Conservation (phyloP, 2,113 vertebrate species). For the Heterochromis multidens region DNA sequence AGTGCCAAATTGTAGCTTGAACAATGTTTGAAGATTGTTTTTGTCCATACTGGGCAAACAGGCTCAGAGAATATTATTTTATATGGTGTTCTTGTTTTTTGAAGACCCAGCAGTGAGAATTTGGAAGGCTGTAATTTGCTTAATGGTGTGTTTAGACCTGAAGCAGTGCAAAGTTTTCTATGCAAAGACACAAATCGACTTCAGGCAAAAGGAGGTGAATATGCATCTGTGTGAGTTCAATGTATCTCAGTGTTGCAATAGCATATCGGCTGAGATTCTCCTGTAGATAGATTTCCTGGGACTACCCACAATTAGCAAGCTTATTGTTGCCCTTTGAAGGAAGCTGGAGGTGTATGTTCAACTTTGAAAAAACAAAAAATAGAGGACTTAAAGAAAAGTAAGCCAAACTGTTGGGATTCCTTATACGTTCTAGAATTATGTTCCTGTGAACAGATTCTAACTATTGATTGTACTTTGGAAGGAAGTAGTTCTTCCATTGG, state of each 20-base stretch:
- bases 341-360: not conserved
- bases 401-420: not conserved
- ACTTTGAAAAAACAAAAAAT: not conserved
- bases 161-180: not conserved
- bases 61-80: not conserved
- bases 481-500: not conserved
- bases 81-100: not conserved
- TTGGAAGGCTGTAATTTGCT: not conserved
- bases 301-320: not conserved
- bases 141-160: not conserved
- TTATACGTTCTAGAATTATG: not conserved
- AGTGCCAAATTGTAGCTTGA: not conserved
- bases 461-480: not conserved
- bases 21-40: not conserved
- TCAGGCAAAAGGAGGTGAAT: not conserved
- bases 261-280: not conserved
- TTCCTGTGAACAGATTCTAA: accelerated
- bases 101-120: not conserved
- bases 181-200: not conserved
- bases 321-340: not conserved
- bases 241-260: not conserved
- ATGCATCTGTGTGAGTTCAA: not conserved
- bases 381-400: not conserved
- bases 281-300: not conserved
- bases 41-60: not conserved